These are phyloP conservation scores for Hippolais icterina DNA, from an alignment of 2,113 vertebrate species.

Conservation along the genomic window DNA sequence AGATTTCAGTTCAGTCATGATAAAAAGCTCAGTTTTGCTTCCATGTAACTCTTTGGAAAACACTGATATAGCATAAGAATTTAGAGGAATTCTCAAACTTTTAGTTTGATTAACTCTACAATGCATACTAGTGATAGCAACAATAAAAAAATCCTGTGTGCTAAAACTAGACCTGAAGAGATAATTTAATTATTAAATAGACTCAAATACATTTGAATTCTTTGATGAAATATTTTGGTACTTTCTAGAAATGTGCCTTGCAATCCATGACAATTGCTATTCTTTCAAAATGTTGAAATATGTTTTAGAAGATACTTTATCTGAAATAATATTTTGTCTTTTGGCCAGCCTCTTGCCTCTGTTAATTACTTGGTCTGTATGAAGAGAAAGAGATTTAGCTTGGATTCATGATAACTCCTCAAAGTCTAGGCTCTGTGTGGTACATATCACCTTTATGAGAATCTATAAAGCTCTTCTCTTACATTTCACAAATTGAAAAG, in stretches of 20 bases:
- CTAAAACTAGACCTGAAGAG: not conserved
- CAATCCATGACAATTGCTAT: not conserved
- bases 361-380: not conserved
- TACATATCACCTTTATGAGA: not conserved
- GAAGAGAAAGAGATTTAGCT: not conserved
- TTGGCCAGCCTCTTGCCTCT: not conserved
- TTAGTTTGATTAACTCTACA: not conserved
- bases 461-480: not conserved
- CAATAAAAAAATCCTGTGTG: not conserved
- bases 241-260: not conserved
- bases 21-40: not conserved
- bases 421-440: not conserved
- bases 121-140: not conserved
- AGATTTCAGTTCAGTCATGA: not conserved
- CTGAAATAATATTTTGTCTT: not conserved
- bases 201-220: not conserved
- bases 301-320: not conserved
- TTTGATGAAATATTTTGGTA: not conserved
- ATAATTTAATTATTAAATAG: not conserved
- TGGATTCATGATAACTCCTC: not conserved
- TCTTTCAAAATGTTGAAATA: not conserved
- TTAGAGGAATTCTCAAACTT: not conserved
- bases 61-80: not conserved
- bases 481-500: not conserved
- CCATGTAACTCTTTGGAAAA: not conserved